phyloP scores from a whole-genome alignment of 2,888 invertebrate species.

The Crocallis elinguaria region DNA sequence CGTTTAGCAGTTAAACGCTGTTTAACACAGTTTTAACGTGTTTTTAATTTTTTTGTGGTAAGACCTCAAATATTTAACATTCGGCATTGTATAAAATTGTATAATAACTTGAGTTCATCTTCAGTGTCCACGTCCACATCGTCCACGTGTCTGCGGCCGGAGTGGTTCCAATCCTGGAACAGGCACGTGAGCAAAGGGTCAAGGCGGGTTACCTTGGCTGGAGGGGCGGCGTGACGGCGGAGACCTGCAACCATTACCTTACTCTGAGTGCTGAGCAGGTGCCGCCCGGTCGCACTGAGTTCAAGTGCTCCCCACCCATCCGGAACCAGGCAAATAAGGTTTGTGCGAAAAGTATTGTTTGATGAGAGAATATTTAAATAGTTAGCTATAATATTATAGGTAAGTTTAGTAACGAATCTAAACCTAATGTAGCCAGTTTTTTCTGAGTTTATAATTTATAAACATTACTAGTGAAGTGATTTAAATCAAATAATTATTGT shows the following conservation, averaged over 20 bases:
- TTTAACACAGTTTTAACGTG: no score
- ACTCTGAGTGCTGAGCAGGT: conserved; percentile 85
- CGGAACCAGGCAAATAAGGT: conserved; percentile 83
- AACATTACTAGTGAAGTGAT: no score
- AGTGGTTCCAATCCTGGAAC: conserved; percentile 79
- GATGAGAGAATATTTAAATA: no score
- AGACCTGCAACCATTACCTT: conserved; percentile 89
- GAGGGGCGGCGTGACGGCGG: conserved; percentile 84
- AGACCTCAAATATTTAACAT: no score
- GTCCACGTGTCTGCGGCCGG: conserved; percentile 86
- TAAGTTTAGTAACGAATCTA: no score
- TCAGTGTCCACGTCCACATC: conserved; percentile 85
- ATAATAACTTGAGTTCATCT: not conserved
- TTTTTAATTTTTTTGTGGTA: no score
- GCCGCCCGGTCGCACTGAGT: conserved; percentile 85
- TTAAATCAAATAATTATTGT: no score
- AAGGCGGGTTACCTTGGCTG: conserved; percentile 79
- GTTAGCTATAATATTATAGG: no score
- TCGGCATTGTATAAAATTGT: no score
- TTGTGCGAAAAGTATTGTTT: conserved; percentile 1
- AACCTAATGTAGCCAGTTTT: no score
- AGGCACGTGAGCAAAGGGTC: conserved; percentile 69
- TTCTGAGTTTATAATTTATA: no score
- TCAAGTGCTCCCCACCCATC: conserved; percentile 88
- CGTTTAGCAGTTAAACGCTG: no score